Evolutionary conservation across 2,888 invertebrate genomes (phyloP).

Genomic region (Alloplasta piceator): DNA sequence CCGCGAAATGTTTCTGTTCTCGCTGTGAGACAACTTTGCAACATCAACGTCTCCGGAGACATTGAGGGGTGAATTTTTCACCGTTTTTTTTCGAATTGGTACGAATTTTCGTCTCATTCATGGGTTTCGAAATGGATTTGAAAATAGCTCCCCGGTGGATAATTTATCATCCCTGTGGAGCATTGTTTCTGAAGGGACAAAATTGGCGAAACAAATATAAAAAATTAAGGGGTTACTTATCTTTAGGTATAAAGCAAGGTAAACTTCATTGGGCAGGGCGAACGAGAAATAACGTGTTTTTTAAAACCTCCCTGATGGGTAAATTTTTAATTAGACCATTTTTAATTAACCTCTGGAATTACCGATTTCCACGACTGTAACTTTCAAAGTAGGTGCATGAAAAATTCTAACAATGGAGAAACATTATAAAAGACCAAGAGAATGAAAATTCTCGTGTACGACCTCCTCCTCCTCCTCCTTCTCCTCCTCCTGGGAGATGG

Average conservation of each 20-base stretch:
- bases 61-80: not conserved
- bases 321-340: too few species aligned
- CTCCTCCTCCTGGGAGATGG: not conserved
- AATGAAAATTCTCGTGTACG: not conserved
- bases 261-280: too few species aligned
- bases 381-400: not conserved
- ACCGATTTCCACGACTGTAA: not conserved
- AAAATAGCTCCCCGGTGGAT: too few species aligned
- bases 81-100: not conserved
- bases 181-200: too few species aligned
- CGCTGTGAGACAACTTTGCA: not conserved
- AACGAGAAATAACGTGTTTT: too few species aligned
- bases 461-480: too few species aligned
- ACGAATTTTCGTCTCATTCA: not conserved
- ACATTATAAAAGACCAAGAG: not conserved
- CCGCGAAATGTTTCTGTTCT: constrained; percentile 7
- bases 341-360: not conserved
- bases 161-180: too few species aligned
- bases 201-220: too few species aligned
- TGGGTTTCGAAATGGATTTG: not conserved
- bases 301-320: too few species aligned
- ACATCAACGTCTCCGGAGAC: not conserved
- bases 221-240: too few species aligned
- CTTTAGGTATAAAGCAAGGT: too few species aligned
- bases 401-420: not conserved